Base-by-base conservation (phyloP, 1,140 invertebrate species). In the Achatina immaculata region DNA sequence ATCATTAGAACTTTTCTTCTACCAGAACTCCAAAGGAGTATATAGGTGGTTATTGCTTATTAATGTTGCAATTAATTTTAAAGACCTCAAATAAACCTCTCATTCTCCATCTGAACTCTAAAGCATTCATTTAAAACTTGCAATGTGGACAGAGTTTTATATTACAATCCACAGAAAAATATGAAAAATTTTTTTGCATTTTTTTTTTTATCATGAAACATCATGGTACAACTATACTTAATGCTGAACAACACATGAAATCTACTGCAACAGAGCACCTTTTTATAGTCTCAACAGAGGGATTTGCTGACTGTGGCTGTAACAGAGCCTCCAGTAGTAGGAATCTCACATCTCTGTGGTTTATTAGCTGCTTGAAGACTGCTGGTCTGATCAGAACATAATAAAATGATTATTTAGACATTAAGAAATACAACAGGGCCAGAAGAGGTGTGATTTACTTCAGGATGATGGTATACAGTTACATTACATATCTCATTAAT, bases 291-390 rank as follows among this genome's bases (percentile, higher is more conserved):
- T 73, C 71, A 6, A 21, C 24, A 1, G 45, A 45, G 0, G 28
- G 21, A 3, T 73, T 43, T 28, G 16, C 7, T 28, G 43, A 2
- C 34, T 43, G 43, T 43, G 40, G 21, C 31, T 6, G 45, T 4
- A 76, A 51, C 14, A 76, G 7, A 24, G 48, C 40, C n/a, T 76
- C 48, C 24, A 76, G 36, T 4, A 76, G 51, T 16, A 76, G 34
- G 40, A 24, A 62, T 4, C 74, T 34, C 16, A 76, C 48, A 43
- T 38, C 74, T n/a, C 34, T 58, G 40, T 58, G 9, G 2, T 36
- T 43, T 62, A 48, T 62, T 11, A 76, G n/a, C 48, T 55, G 28
- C 1, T 14, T 34, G 55, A 76, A 76, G 48, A 36, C 51, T 28
- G 42, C n/a, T 45, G 72, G 31, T 51, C 72, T 74, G 19, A 62